Evolutionary conservation across 1,140 invertebrate species (phyloP), one percentile per base, ranked within the genome.

Genomic region (Drosophila insularis): DNA sequence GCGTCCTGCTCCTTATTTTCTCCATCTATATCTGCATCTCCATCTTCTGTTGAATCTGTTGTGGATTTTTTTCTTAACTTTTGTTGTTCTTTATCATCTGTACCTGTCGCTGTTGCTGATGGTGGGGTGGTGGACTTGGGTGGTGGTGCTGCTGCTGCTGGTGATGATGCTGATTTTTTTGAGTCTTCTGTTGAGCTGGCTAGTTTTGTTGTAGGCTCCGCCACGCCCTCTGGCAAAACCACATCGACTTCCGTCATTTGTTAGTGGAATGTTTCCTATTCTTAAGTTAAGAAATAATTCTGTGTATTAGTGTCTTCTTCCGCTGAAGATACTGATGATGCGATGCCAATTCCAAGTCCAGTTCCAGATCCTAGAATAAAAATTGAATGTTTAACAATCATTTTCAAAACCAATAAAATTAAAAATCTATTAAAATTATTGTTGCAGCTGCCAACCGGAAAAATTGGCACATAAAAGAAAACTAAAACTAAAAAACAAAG

Each of bases 221-320:
- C 79, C 70, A 87, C 80, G 77, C 86, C 86, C 78, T 91, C 90
- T 67, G 90, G 90, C 82, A 91, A 86, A 65, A 81, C 87, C 77
- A 87, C 90, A 87, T 91, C 90, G 71, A 91, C 90, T 85, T 91
- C 90, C 87, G 90, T 91, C 90, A 91, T 91, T 90, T 90, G 90
- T 74, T 77, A 74, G 67, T 87, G 84, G 82, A 87, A 87, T 87
- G 82, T 89, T 50, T 37, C 35, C 11, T 35, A 8, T 50, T 50
- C 17, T 50, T 50, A 14, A 50, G 17, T 50, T 50, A 11, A 50
- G 8, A 50, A 50, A 50, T 50, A 21, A 21, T 21, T 50, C 17
- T 50, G 27, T 50, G n/a, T 14, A 10, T 50, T 50, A 21, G 21
- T 50, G n/a, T 6, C 17, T 21, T 21, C 17, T 3, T 37, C 11